Evolutionary conservation across 2,888 invertebrate species (phyloP), one percentile per base, ranked within the genome.

Genomic region (Phortica okadai): DNA sequence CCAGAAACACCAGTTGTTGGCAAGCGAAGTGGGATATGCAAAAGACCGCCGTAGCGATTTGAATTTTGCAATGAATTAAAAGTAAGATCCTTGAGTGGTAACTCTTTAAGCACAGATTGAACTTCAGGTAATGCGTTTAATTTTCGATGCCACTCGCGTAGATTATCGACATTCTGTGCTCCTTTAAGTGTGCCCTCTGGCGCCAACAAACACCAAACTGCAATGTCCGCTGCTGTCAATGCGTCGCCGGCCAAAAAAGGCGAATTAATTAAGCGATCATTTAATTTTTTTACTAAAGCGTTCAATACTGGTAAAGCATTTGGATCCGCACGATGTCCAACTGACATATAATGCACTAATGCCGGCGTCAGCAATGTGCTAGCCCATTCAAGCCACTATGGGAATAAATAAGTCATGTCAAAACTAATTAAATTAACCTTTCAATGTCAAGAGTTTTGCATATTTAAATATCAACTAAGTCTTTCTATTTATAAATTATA

Each of bases 201-300:
- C 87, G 95, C 96, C 5, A 97, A 83, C 0, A 95, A 94, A 62
- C 94, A 93, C 95, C 96, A 97, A 78, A 96, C 92, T 4, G 94
- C 93, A 74, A 95, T 92, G 91, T 97, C 97, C 0, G 94, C 95
- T 4, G 94, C 92, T 25, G 94, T 93, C 42, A 95, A 76, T 80
- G 93, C 93, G 77, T 93, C 92, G 82, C 94, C 94, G 72, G 94
- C 91, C 81, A 96, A 89, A 90, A 92, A 95, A 72, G 93, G 89
- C 54, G 93, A 92, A 42, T 89, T 91, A 70, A 92, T 91, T 50
- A 95, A 89, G 59, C 90, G 87, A 5, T 90, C 89, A 80, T 96
- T 93, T 1, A 95, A 85, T 80, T 93, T 92, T 77, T 93, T 93
- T 2, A 96, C 91, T 76, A 93, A 90, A 0, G 92, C 90, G 81